Conservation (phyloP, 1,140 invertebrate genomes). For the Nomia melanderi region DNA sequence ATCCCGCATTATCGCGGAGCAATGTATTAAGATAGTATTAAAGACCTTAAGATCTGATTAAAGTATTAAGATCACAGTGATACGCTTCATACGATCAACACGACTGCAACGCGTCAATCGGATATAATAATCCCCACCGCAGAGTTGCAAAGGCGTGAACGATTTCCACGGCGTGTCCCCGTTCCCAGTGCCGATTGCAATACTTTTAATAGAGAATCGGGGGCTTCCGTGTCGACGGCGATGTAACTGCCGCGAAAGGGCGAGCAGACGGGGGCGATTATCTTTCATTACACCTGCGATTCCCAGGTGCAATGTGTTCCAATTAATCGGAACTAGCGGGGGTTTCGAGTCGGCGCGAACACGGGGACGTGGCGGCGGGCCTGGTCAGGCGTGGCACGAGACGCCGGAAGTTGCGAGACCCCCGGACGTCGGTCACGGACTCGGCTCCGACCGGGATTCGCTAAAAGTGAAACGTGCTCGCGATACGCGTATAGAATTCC, state of each 20-base stretch:
- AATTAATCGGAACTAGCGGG: slow-evolving; percentile 69
- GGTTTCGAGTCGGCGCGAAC: slow-evolving; percentile 13
- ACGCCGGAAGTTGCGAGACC: slow-evolving; percentile 36
- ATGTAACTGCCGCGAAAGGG: slow-evolving; percentile 68
- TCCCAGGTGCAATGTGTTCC: slow-evolving; percentile 71
- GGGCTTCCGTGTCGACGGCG: slow-evolving; percentile 62
- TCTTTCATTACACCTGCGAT: slow-evolving; percentile 75
- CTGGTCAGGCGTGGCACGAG: slow-evolving; percentile 37
- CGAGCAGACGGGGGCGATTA: slow-evolving; percentile 68
- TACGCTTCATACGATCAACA: too few species aligned
- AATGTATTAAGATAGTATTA: too few species aligned
- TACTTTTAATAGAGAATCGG: slow-evolving; percentile 62
- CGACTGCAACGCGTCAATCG: too few species aligned
- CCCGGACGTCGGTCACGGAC: slow-evolving; percentile 13
- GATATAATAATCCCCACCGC: too few species aligned
- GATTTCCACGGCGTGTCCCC: not conserved
- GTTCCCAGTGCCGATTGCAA: slow-evolving; percentile 45
- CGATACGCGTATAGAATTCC: slow-evolving; percentile 28
- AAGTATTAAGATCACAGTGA: too few species aligned
- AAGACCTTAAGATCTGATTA: too few species aligned
- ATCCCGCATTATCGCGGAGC: too few species aligned
- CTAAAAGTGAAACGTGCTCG: slow-evolving; percentile 25
- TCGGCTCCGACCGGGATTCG: slow-evolving; percentile 1
- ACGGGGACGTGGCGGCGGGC: slow-evolving; percentile 9
- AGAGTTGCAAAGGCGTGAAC: too few species aligned